Conservation (phyloP, 1,140 invertebrate species). For the Macrostomum lignano region DNA sequence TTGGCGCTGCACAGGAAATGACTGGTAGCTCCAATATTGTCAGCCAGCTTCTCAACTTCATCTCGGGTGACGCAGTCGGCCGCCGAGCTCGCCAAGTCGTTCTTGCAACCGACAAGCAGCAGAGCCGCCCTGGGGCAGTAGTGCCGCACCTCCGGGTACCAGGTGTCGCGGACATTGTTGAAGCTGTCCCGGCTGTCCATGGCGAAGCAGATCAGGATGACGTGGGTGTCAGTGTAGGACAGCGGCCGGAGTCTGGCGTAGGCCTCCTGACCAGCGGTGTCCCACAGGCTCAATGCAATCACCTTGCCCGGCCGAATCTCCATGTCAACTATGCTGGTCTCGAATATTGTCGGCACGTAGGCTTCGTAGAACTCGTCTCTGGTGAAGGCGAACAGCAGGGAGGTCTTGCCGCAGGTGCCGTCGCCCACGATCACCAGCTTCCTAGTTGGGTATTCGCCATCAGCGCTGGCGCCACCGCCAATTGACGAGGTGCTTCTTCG, state of each 20-base stretch:
- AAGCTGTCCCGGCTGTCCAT: conserved; percentile 15
- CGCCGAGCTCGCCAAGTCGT: conserved; percentile 31
- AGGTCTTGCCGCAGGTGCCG: conserved; percentile 5
- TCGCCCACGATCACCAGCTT: conserved; percentile 6
- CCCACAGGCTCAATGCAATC: too few species aligned
- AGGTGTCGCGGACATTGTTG: conserved; percentile 23
- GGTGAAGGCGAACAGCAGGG: conserved; percentile 4
- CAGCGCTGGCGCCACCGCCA: too few species aligned
- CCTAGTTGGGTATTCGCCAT: too few species aligned
- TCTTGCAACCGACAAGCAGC: conserved; percentile 27
- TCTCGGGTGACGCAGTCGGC: neutral
- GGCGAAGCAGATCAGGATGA: conserved; percentile 7
- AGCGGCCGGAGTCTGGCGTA: conserved; percentile 69
- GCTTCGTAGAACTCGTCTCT: conserved; percentile 3
- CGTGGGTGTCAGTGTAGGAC: conserved; percentile 75
- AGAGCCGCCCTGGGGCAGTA: conserved; percentile 26
- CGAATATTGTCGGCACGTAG: conserved; percentile 7
- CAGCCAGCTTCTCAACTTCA: neutral
- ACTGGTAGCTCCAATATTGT: conserved; percentile 3
- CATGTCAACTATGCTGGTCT: neutral
- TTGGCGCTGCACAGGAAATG: conserved; percentile 5
- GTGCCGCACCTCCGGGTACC: conserved; percentile 26
- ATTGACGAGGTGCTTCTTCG: too few species aligned
- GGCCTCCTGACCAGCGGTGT: conserved; percentile 37
- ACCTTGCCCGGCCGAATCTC: neutral